A percentile compares a stretch with the other conserved stretches of the same genome.
Evolutionary conservation across 2,888 invertebrate species (phyloP).

Genomic region (Plebejus anna): DNA sequence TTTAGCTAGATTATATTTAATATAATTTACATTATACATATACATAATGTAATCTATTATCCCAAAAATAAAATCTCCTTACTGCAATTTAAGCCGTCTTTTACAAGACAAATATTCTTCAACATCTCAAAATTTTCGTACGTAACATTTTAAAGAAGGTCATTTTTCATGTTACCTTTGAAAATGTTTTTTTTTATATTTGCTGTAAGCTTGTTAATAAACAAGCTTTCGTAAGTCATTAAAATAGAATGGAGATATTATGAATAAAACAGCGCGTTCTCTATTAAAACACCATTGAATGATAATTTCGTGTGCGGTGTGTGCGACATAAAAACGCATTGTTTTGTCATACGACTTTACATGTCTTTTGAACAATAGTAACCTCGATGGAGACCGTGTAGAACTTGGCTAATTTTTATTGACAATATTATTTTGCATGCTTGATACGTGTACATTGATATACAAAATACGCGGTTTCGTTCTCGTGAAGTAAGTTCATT

Average conservation of each 20-base stretch:
- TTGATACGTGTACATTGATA: neutral
- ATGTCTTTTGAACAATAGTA: conserved; percentile 24
- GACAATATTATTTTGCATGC: conserved; percentile 9
- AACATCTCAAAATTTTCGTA: neutral
- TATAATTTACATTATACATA: neutral
- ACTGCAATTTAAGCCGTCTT: neutral
- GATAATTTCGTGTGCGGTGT: conserved; percentile 21
- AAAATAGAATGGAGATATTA: conserved; percentile 25
- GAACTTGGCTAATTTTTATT: conserved; percentile 9
- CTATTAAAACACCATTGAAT: conserved; percentile 34
- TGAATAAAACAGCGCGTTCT: conserved; percentile 28
- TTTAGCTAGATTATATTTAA: neutral
- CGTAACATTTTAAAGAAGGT: neutral
- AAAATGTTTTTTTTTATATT: neutral
- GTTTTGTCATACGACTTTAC: conserved; percentile 27
- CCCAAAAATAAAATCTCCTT: too few relatives aligned
- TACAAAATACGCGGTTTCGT: neutral
- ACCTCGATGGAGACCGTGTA: neutral
- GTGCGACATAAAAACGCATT: conserved; percentile 25
- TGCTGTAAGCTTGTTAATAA: neutral
- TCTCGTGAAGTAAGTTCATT: neutral
- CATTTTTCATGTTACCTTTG: neutral
- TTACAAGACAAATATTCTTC: neutral
- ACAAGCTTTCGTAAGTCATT: conserved; percentile 23
- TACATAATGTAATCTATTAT: too few relatives aligned